Evolutionary conservation across 2,113 vertebrate genomes (phyloP), one percentile per base, ranked within the genome.

Genomic region (Phylloscopus trochilus): DNA sequence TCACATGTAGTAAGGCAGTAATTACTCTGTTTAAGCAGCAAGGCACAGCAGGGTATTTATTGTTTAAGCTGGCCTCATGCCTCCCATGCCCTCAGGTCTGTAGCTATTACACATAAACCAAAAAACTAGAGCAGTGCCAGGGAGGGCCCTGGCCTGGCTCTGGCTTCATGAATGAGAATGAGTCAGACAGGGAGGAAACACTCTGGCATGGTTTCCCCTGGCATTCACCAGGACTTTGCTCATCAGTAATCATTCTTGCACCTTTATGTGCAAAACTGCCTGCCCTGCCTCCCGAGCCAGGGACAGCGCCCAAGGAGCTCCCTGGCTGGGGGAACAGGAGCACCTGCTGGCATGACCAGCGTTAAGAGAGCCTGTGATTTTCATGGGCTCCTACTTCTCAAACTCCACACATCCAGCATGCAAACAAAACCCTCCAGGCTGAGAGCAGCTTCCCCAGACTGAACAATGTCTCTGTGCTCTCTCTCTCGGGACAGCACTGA

Each of bases 51-150:
- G 92, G 88, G 76, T 95, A 68, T 91, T 92, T 87, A 91, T 88
- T 95, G 86, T 95, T 89, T 83, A 97, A 92, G 88, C 66, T 95
- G 97, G 81, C 81, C 78, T 80, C 74, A 70, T 90, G 91, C 90
- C 92, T 97, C 89, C 77, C 76, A 72, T 79, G 87, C 81, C 83
- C 83, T 85, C 81, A 95, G 96, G 95, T 95, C 77, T 95, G 17
- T 39, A 92, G 79, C 93, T 96, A 91, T 91, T 95, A 88, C 84
- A 81, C 74, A 92, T 92, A 96, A 97, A 97, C 77, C 79, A 95
- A 89, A 95, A 94, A 92, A 68, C 41, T 73, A 92, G 59, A 26
- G 78, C 41, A 72, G 63, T 90, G 76, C 76, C 94, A 95, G 64
- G 47, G 47, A 97, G 92, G 92, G 87, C 72, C 93, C 94, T 96